A percentile compares a stretch with the other conserved stretches of the same genome.
Evolutionary conservation across 2,113 vertebrate species (phyloP).

Genomic region (Pseudopipra pipra): DNA sequence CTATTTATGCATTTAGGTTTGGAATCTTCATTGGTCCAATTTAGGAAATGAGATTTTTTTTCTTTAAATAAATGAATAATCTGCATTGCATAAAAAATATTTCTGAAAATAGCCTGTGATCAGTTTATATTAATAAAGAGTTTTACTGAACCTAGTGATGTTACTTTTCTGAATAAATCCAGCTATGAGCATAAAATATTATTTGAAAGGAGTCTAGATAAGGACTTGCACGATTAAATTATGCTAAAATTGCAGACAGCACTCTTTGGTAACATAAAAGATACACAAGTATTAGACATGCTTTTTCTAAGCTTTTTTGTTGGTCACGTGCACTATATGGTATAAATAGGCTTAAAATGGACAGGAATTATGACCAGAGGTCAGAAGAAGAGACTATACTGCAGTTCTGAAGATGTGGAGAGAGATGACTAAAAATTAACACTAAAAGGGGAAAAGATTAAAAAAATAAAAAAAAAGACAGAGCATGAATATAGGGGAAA

Average conservation of each 20-base stretch:
- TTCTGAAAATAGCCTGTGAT: background rate
- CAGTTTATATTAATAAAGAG: background rate
- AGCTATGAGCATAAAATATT: background rate
- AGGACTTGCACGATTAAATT: background rate
- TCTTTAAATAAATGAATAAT: background rate
- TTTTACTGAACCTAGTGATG: background rate
- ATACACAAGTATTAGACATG: accelerated
- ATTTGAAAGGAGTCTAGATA: background rate
- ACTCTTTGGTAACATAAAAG: background rate
- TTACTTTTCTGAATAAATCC: background rate
- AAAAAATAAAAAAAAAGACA: background rate
- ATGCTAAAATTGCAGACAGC: background rate
- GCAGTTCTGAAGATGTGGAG: background rate
- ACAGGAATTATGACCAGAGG: background rate
- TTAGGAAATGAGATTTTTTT: background rate
- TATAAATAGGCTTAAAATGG: background rate
- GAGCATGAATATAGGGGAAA: background rate
- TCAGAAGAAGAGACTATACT: background rate
- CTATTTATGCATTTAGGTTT: background rate
- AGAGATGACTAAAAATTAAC: background rate
- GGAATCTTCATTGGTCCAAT: background rate
- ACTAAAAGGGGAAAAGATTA: background rate
- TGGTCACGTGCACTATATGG: background rate
- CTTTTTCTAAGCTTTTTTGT: background rate
- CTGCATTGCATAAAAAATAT: background rate